These are phyloP conservation scores for Poeciliopsis presidionis DNA, from an alignment of 2,797 vertebrate species.

Conservation along the genomic window DNA sequence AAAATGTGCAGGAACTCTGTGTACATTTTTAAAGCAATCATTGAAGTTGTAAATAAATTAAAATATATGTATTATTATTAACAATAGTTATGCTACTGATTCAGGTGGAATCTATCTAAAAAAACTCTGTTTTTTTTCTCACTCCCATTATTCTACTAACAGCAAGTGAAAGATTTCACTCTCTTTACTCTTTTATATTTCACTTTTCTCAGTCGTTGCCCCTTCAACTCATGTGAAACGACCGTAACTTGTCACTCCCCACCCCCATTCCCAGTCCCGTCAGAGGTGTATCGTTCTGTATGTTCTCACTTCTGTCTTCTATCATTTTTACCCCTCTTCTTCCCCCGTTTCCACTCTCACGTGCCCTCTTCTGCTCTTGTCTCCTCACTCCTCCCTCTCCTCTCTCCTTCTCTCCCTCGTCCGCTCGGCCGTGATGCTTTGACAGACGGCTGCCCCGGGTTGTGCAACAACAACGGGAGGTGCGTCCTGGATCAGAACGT, in stretches of 20 bases:
- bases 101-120: neutral
- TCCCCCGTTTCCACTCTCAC: conserved; percentile 51
- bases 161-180: conserved; percentile 18
- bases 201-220: conserved; percentile 21
- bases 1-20: conserved; percentile 2
- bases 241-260: conserved; percentile 77
- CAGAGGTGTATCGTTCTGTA: conserved; percentile 85
- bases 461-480: conserved; percentile 98
- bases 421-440: conserved; percentile 68
- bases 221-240: conserved; percentile 93
- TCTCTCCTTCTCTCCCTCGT: conserved; percentile 42
- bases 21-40: conserved; percentile 27
- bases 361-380: conserved; percentile 43
- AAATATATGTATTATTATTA: neutral
- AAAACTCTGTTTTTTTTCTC: conserved; percentile 3
- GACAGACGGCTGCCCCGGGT: conserved; percentile 96
- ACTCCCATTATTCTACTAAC: conserved; percentile 25
- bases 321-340: conserved; percentile 69
- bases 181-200: conserved; percentile 12
- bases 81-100: neutral
- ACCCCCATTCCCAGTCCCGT: conserved; percentile 90
- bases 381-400: conserved; percentile 20
- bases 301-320: conserved; percentile 82
- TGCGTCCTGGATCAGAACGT: conserved; percentile 97
- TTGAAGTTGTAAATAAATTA: conserved; percentile 27